Base-by-base conservation (phyloP, 2,113 vertebrate genomes). In the Lampris megalopsis region DNA sequence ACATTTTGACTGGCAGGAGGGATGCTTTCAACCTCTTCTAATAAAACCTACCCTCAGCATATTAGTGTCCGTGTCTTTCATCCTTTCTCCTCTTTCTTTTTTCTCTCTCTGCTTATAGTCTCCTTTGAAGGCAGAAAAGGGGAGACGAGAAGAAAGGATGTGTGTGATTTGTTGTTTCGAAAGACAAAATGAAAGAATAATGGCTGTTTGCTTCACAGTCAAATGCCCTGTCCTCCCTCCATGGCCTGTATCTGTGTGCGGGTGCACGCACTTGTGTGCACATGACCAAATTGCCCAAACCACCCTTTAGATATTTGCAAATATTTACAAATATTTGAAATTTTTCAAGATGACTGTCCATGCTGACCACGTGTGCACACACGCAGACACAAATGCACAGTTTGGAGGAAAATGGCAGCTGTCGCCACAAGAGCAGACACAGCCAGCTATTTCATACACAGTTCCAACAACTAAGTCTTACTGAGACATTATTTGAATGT, bases 1-100 rank as follows among this genome's bases (percentile, higher is more conserved):
- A 85, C 75, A 71, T 62, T 70, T 71, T 5, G 63, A 71, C 70
- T 82, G 88, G 84, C 83, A 79, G 71, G 52, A 73, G 80, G 73
- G 73, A 83, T 2, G 79, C 86, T 88, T 88, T 88, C 84, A 88
- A 75, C 48, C 57, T 65, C n/a, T 48, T 71, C 47, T 78, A 88
- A 84, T 83, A 83, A 85, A 90, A 67, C 71, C 58, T 8, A 74
- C 71, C 73, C 80, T 79, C 80, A 79, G 87, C 88, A 86, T 80
- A 88, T 79, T 68, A 66, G 71, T 63, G 79, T 80, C 61, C 49
- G 50, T 2, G 71, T 81, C 86, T 85, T 84, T 89, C 84, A 88
- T 88, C 82, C 73, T 45, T 35, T 42, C 83, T 72, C 7, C 64
- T 69, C 87, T 82, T 85, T 86, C 81, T 84, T 67, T 52, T 74